These are phyloP conservation scores for Oreochromis mossambicus DNA, from an alignment of 2,797 vertebrate genomes.

Conservation along the genomic window DNA sequence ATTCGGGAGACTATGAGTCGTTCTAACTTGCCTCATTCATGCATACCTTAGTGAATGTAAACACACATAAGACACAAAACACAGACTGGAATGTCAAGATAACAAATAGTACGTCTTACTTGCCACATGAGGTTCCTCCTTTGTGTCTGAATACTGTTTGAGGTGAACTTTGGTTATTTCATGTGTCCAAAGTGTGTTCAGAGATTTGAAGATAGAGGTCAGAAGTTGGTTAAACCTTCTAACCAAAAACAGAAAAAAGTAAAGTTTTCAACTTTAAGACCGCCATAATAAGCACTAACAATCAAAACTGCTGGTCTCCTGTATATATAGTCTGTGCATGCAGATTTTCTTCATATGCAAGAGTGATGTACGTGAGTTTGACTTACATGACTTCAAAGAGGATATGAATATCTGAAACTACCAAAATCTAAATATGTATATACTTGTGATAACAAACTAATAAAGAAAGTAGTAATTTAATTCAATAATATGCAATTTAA, in stretches of 20 bases:
- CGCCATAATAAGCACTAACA: not conserved
- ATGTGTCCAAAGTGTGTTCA: not conserved
- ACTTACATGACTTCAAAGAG: not conserved
- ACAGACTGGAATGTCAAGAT: constrained; percentile 30
- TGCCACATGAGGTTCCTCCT: not conserved
- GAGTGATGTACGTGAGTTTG: not conserved
- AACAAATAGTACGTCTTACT: constrained; percentile 27
- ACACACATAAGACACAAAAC: not conserved
- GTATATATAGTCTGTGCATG: not conserved
- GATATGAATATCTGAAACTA: not conserved
- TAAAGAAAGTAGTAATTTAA: not conserved
- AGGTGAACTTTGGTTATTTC: not conserved
- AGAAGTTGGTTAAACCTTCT: not conserved
- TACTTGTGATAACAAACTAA: not conserved
- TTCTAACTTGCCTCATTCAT: constrained; percentile 24
- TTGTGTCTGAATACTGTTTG: not conserved
- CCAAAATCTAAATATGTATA: not conserved
- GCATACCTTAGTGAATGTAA: constrained; percentile 11
- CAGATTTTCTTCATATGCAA: not conserved
- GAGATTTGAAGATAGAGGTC: not conserved
- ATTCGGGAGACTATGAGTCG: constrained; percentile 8
- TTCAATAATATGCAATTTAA: not conserved
- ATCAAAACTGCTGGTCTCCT: not conserved
- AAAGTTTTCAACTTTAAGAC: not conserved
- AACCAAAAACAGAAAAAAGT: not conserved